phyloP scores from a whole-genome alignment of 64 coral and sea anemone species.

The Dendronephthya gigantea region DNA sequence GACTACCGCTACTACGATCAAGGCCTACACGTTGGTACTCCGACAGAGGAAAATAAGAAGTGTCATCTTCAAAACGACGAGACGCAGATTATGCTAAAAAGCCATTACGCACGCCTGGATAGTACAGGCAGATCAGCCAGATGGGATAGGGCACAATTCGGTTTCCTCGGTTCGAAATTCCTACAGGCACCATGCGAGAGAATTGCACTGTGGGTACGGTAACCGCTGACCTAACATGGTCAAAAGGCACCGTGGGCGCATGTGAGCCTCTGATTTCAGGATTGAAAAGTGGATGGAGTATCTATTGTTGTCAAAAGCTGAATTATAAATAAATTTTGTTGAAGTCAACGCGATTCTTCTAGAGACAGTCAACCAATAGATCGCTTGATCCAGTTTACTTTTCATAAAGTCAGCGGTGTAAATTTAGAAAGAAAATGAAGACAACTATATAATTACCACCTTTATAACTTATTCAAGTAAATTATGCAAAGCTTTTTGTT shows the following conservation, averaged over 20 bases:
- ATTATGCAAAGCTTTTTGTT: too few species aligned
- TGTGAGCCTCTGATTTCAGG: neutral
- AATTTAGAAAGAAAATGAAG: too few species aligned
- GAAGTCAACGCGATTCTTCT: too few species aligned
- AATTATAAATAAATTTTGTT: too few species aligned
- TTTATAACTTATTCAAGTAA: too few species aligned
- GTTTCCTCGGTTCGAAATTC: slow-evolving; percentile 59
- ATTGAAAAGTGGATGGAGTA: neutral
- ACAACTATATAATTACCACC: too few species aligned
- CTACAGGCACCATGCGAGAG: slow-evolving; percentile 68
- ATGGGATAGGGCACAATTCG: slow-evolving; percentile 94
- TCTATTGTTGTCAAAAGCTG: too few species aligned
- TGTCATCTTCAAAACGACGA: slow-evolving; percentile 78
- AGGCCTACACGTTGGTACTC: slow-evolving; percentile 68
- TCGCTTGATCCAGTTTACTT: too few species aligned
- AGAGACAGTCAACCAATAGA: too few species aligned
- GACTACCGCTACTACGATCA: slow-evolving; percentile 90
- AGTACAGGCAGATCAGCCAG: slow-evolving; percentile 48
- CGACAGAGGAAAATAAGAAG: slow-evolving; percentile 50
- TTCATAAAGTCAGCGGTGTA: too few species aligned
- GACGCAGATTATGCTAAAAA: slow-evolving; percentile 92
- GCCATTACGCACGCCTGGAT: slow-evolving; percentile 73
- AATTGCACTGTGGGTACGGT: slow-evolving; percentile 94
- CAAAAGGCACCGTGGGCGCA: neutral
- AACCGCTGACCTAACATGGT: neutral